Conservation (phyloP, 30 jellyfish, hydroid and myxozoan genomes). For the Aurelia sp. region DNA sequence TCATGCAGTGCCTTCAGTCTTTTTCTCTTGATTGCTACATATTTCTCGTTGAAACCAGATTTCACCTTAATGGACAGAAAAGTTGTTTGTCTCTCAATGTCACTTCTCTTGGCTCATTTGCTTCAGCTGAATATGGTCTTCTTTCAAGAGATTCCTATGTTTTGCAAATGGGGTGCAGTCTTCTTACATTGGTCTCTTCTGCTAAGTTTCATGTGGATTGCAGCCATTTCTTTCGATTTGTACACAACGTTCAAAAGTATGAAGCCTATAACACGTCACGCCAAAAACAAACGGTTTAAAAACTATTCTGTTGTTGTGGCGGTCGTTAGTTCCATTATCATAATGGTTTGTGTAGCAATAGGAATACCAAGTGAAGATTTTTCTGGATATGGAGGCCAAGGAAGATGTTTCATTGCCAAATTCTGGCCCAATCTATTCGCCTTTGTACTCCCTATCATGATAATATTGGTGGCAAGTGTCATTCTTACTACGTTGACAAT, state of each 20-base stretch:
- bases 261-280: background rate
- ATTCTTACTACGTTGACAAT: background rate
- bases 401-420: background rate
- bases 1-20: too few relatives aligned
- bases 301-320: background rate
- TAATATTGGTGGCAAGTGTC: background rate
- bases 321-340: background rate
- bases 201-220: conserved; percentile 13
- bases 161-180: background rate
- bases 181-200: background rate
- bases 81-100: too few relatives aligned
- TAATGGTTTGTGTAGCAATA: background rate
- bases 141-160: too few relatives aligned
- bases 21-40: too few relatives aligned
- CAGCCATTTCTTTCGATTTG: conserved; percentile 4
- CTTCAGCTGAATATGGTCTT: too few relatives aligned
- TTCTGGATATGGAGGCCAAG: conserved; percentile 1
- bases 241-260: background rate
- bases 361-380: background rate
- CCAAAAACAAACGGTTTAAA: background rate
- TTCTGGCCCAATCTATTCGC: background rate
- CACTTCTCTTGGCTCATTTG: too few relatives aligned
- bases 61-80: too few relatives aligned
- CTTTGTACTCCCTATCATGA: background rate
- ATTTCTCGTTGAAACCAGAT: too few relatives aligned